Conservation (phyloP, 2,797 vertebrate species). For the Propithecus perrieri region DNA sequence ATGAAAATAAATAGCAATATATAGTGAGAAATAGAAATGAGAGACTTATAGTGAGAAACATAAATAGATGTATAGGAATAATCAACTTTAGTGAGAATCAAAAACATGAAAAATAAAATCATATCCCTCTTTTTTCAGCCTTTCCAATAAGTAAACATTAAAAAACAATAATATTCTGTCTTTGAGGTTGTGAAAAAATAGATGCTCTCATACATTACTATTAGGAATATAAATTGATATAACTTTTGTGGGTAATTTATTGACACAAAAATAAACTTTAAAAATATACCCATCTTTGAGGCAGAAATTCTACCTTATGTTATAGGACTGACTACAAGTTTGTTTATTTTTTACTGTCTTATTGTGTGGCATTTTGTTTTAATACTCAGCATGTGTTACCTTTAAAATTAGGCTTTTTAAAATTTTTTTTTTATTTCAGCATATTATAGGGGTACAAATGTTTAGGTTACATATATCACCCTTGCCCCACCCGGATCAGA, state of each 20-base stretch:
- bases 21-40: neutral
- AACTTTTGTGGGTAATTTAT: neutral
- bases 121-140: neutral
- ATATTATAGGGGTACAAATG: too few species aligned
- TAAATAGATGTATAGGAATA: neutral
- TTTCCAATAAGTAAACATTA: neutral
- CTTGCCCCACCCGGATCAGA: too few species aligned
- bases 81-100: neutral
- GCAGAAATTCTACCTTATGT: neutral
- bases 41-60: neutral
- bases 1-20: neutral
- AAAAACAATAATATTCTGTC: neutral
- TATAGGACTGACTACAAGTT: neutral
- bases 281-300: neutral
- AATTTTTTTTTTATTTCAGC: neutral
- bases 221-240: neutral
- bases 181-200: neutral
- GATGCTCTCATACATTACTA: neutral
- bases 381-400: neutral
- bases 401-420: constrained; percentile 42
- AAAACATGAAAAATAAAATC: neutral
- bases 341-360: neutral
- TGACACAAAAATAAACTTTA: neutral
- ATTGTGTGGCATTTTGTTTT: neutral
- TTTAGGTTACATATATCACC: too few species aligned